These are phyloP conservation scores for Trachelus iudaicus DNA, from an alignment of 2,888 invertebrate species.

Conservation along the genomic window DNA sequence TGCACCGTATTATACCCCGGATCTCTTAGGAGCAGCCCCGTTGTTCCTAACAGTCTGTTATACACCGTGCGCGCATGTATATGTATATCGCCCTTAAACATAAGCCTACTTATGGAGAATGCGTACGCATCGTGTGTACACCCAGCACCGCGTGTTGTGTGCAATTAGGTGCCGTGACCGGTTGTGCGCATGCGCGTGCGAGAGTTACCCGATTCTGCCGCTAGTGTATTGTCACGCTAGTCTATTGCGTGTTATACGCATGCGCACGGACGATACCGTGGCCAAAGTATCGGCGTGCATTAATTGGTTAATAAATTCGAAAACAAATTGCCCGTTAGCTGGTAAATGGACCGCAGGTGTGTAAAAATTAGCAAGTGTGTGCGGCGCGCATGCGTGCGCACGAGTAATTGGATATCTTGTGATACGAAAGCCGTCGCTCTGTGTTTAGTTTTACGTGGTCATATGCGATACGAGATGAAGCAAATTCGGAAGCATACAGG, in stretches of 20 bases:
- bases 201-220: background rate
- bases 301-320: slow-evolving; percentile 32
- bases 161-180: slow-evolving; percentile 14
- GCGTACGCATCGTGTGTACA: background rate
- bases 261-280: background rate
- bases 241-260: background rate
- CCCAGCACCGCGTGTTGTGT: background rate
- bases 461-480: slow-evolving; percentile 55
- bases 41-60: slow-evolving; percentile 42
- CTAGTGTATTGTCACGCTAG: background rate
- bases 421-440: slow-evolving; percentile 55
- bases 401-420: slow-evolving; percentile 53
- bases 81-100: background rate
- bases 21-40: slow-evolving; percentile 43
- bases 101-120: background rate
- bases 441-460: slow-evolving; percentile 50
- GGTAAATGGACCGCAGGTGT: slow-evolving; percentile 29
- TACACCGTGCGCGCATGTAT: slow-evolving; percentile 26
- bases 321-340: slow-evolving; percentile 28
- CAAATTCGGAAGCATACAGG: slow-evolving; percentile 67
- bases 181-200: slow-evolving; percentile 16
- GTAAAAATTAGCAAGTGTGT: slow-evolving; percentile 36
- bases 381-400: slow-evolving; percentile 33
- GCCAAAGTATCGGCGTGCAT: slow-evolving; percentile 22
- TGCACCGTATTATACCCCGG: slow-evolving; percentile 41